phyloP scores from a whole-genome alignment of 2,797 vertebrate species.

The Halcyon chelicuti region DNA sequence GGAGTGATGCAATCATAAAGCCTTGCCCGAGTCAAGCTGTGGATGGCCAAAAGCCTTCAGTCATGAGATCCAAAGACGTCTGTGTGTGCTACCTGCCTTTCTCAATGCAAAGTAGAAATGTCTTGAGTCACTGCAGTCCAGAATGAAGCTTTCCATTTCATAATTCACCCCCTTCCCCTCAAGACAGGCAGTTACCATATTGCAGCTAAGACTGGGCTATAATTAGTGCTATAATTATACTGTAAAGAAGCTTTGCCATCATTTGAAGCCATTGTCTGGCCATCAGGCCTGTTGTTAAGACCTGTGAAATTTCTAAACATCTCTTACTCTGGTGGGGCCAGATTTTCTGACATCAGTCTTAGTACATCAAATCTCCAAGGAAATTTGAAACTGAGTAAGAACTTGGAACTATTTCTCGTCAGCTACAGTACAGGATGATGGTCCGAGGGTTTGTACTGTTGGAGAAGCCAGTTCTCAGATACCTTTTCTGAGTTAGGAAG shows the following conservation, averaged over 20 bases:
- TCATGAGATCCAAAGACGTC: not conserved
- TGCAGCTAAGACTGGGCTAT: not conserved
- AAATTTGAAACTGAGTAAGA: not conserved
- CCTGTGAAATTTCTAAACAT: not conserved
- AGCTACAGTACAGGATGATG: not conserved
- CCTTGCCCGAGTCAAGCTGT: not conserved
- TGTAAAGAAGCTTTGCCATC: not conserved
- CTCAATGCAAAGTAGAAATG: not conserved
- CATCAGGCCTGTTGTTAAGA: not conserved
- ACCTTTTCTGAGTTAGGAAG: not conserved
- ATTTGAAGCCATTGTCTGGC: not conserved
- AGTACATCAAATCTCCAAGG: not conserved
- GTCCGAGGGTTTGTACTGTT: not conserved
- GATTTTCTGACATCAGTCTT: not conserved
- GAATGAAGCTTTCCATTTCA: not conserved
- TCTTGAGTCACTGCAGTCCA: not conserved
- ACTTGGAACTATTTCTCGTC: not conserved
- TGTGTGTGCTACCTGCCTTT: not conserved
- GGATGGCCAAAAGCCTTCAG: not conserved
- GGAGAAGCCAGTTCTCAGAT: not conserved
- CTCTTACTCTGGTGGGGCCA: not conserved
- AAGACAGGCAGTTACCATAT: not conserved
- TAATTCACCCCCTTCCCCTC: not conserved
- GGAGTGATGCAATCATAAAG: not conserved
- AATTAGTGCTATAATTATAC: not conserved